These are phyloP conservation scores for Rosalia funebris DNA, from an alignment of 2,888 invertebrate genomes.

Conservation along the genomic window DNA sequence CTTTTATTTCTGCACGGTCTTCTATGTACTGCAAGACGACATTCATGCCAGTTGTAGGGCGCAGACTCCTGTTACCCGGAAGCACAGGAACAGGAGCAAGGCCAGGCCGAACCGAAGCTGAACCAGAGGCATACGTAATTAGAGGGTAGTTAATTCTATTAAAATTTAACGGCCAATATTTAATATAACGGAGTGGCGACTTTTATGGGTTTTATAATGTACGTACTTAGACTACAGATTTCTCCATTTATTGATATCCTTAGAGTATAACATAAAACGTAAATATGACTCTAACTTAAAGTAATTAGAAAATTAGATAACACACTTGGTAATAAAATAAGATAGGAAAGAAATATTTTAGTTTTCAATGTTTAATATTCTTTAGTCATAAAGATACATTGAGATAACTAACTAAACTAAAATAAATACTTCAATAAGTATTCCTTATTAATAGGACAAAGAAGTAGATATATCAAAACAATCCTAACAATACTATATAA, in stretches of 20 bases:
- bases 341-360: neutral
- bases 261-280: neutral
- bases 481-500: no score
- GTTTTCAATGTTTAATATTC: no score
- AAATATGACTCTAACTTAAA: neutral
- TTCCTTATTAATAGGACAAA: no score
- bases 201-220: neutral
- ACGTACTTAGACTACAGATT: neutral
- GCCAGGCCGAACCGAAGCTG: conserved; percentile 50
- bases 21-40: conserved; percentile 57
- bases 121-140: conserved; percentile 12
- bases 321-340: neutral
- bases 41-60: conserved; percentile 51
- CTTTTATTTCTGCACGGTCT: conserved; percentile 55
- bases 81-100: conserved; percentile 52
- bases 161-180: neutral
- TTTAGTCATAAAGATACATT: no score
- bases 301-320: neutral
- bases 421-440: no score
- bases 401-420: no score
- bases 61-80: conserved; percentile 56
- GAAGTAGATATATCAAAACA: no score
- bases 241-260: neutral
- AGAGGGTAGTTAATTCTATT: conserved; percentile 1
- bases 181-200: neutral